Evolutionary conservation across 1,140 invertebrate genomes (phyloP).

Genomic region (Musca domestica): DNA sequence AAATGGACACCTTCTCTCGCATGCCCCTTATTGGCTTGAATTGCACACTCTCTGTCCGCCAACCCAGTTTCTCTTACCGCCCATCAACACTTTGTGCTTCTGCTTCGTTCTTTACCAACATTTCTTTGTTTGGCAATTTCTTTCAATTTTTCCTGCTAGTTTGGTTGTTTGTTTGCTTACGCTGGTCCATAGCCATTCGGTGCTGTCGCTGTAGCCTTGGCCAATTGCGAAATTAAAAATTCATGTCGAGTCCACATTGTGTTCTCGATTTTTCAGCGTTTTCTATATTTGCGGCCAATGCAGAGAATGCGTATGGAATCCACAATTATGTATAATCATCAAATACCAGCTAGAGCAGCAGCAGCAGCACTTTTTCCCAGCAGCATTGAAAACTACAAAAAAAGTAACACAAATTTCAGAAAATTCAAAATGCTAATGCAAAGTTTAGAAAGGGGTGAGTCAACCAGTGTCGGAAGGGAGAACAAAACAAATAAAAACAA

Average conservation of each 20-base stretch:
- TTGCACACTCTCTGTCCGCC: not conserved
- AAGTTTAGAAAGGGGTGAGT: too few relatives aligned
- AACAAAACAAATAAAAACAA: too few relatives aligned
- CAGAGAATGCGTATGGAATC: conserved; percentile 15
- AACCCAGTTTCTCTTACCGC: not conserved
- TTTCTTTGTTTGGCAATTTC: not conserved
- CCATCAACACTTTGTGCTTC: too few relatives aligned
- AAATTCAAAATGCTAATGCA: too few relatives aligned
- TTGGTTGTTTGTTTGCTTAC: not conserved
- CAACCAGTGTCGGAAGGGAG: too few relatives aligned
- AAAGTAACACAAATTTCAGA: too few relatives aligned
- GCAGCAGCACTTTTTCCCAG: too few relatives aligned
- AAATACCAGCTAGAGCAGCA: not conserved
- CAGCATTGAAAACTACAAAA: too few relatives aligned
- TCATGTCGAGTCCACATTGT: conserved; percentile 18
- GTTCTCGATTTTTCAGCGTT: conserved; percentile 20
- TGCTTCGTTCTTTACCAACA: not conserved
- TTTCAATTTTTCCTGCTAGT: not conserved
- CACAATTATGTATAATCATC: conserved; percentile 19
- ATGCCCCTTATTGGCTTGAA: not conserved
- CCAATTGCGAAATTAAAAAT: conserved; percentile 21
- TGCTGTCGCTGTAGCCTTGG: not conserved
- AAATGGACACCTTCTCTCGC: not conserved
- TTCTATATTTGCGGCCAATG: conserved; percentile 18
- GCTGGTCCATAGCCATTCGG: not conserved